phyloP scores from a whole-genome alignment of 2,113 vertebrate genomes.

The Ciconia maguari region DNA sequence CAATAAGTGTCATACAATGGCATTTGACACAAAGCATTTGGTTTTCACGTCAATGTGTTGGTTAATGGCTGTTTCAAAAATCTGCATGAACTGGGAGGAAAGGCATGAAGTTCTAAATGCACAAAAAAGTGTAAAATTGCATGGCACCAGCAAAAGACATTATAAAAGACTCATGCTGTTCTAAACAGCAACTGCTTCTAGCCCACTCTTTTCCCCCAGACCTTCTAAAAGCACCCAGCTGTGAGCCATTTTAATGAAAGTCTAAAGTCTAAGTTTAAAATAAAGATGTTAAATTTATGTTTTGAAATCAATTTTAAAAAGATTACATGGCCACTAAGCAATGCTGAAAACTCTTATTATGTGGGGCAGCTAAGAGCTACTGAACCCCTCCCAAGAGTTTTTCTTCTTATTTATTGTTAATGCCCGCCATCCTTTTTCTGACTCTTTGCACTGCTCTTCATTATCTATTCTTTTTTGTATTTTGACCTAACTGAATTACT shows the following conservation, averaged over 20 bases:
- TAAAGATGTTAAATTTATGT: background rate
- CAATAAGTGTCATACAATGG: accelerated
- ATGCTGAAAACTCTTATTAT: background rate
- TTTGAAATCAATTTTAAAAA: background rate
- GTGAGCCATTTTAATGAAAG: background rate
- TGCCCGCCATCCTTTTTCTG: background rate
- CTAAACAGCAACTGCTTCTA: background rate
- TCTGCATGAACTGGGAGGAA: background rate
- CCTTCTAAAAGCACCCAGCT: background rate
- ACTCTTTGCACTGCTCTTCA: background rate
- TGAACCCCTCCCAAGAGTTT: background rate
- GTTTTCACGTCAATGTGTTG: background rate
- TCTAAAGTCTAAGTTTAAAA: background rate
- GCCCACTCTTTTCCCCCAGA: background rate
- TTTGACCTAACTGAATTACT: background rate
- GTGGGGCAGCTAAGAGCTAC: background rate
- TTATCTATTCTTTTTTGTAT: background rate
- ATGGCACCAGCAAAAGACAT: background rate
- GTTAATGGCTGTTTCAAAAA: background rate
- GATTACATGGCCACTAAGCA: background rate
- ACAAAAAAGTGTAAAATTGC: background rate
- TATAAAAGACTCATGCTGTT: slow-evolving; percentile 26
- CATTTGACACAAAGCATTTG: background rate
- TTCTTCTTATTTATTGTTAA: background rate
- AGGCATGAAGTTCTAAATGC: background rate